Evolutionary conservation across 1,140 invertebrate genomes (phyloP), one percentile per base, ranked within the genome.

Genomic region (Drusus annulatus): DNA sequence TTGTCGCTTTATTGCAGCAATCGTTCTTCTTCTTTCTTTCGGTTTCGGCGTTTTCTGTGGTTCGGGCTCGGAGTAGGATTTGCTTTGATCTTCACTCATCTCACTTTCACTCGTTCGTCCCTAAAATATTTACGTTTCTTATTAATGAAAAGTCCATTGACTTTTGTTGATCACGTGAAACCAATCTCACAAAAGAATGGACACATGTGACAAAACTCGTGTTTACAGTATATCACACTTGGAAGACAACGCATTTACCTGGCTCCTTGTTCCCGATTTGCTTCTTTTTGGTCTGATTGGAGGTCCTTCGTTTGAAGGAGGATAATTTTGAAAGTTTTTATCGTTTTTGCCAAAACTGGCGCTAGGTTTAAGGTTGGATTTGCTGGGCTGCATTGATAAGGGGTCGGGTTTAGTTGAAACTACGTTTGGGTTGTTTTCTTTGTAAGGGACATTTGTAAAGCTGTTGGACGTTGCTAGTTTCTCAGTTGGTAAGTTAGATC

Each of bases 91-190:
- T 81, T 90, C 89, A 86, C 89, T 90, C 89, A 90, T 90, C 83
- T 90, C 89, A 88, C 89, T 90, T 85, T 90, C 89, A 89, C 89
- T 90, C 85, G 89, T 90, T 85, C 89, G 89, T 86, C 85, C 89
- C 89, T 90, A 88, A 84, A 90, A 89, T 65, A 75, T 75, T 75
- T 68, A 31, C 56, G 63, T 28, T 28, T 36, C 36, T 45, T 45
- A 65, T 65, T 65, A 65, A 54, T 73, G 7, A 45, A 23, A 28
- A 45, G 52, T 76, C n/a, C 10, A 21, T 16, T 60, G 23, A 62
- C 54, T 31, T 36, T 76, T 76, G 36, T 16, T 21, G 17, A 52
- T 71, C 13, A 28, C 19, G 17, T 51, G 45, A 16, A 19, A 52
- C 19, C 68, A 28, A 21, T n/a, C 62, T 25, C 10, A 68, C 13